Evolutionary conservation across 1,140 invertebrate genomes (phyloP), one percentile per base, ranked within the genome.

Genomic region (Subanguina moxae): DNA sequence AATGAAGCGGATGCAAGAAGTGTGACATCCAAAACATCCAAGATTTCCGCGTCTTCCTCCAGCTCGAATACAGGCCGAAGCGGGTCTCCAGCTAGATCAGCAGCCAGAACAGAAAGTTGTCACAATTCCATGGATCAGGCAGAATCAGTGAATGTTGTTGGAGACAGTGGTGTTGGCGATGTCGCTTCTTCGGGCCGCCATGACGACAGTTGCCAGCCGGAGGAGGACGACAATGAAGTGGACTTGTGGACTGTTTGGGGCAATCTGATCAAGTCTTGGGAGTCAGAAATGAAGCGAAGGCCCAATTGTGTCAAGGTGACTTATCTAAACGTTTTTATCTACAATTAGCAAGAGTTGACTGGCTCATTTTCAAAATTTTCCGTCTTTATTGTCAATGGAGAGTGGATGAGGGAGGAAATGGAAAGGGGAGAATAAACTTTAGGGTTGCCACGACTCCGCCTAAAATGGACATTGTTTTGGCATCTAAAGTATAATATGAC

Each of bases 191-290:
- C 32, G 11, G 32, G 32, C 32, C 3, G 48, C 3, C 66, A 42
- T 1, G 21, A 23, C 0, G 65, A 71, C 15, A n/a, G 9, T 64
- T 45, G 19, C 62, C 48, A 19, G n/a, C 48, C 48, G 23, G 15
- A 38, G 42, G 30, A 61, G 8, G 76, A 72, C 38, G 74, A 77
- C 46, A 67, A 77, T 30, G 61, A 73, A 21, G 43, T 78, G 42
- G 80, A 82, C 64, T 57, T 82, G 23, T 82, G 80, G 80, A 76
- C 80, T 17, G 73, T 82, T 21, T 82, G 80, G 80, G 79, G 81
- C 27, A 80, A 83, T 62, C 57, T 82, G 11, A 69, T 82, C 32
- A 80, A 82, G 52, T 76, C 75, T 38, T 82, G 80, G 80, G 80
- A 82, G 59, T 52, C 66, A 13, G 80, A 82, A 69, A 73, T 80